Evolutionary conservation across 1,140 invertebrate genomes (phyloP).

Genomic region (Drosophila sp.): DNA sequence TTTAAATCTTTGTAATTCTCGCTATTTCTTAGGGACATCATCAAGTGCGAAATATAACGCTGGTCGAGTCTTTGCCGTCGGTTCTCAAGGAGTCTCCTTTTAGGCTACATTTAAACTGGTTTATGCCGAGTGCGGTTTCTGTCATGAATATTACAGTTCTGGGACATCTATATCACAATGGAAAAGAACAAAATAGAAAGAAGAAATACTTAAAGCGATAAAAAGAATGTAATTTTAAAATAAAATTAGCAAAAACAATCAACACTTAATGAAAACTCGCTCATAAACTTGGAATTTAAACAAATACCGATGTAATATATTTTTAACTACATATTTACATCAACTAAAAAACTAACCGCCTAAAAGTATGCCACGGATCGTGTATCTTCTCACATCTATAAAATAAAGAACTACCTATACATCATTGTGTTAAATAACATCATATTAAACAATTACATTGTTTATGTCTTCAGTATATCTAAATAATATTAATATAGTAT

Average conservation of each 20-base stretch:
- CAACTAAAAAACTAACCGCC: constrained; percentile 21
- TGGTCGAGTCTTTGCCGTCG: constrained; percentile 47
- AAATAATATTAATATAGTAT: too few relatives aligned
- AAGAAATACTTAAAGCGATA: constrained; percentile 53
- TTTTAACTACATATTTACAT: too few relatives aligned
- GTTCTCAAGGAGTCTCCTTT: constrained; percentile 56
- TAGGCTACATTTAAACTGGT: constrained; percentile 41
- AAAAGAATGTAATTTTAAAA: neutral
- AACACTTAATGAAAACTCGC: neutral
- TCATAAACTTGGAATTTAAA: too few relatives aligned
- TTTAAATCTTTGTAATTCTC: neutral
- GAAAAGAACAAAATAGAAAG: constrained; percentile 45
- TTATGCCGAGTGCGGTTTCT: constrained; percentile 39
- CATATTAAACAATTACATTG: neutral
- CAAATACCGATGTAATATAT: neutral
- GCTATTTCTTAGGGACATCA: constrained; percentile 35
- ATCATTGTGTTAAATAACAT: neutral
- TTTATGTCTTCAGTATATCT: too few relatives aligned
- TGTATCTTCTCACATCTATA: neutral
- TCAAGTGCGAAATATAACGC: constrained; percentile 45
- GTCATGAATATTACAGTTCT: constrained; percentile 46
- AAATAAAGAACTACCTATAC: constrained; percentile 21
- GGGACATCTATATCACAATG: constrained; percentile 42
- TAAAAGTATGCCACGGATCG: constrained; percentile 29
- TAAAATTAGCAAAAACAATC: too few relatives aligned